These are phyloP conservation scores for Panurus biarmicus DNA, from an alignment of 2,113 vertebrate species.

Conservation along the genomic window DNA sequence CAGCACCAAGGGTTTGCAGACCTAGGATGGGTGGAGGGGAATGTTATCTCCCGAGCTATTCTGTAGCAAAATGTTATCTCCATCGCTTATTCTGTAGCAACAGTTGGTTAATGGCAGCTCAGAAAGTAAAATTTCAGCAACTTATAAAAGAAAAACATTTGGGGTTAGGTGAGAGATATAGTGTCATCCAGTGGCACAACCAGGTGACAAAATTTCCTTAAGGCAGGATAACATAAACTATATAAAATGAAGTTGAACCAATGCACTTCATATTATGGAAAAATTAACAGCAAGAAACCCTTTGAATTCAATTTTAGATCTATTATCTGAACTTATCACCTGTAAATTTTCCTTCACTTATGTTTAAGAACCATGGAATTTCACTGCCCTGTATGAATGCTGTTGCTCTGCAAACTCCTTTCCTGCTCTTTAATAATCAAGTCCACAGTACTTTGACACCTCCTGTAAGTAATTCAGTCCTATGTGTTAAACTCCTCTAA, in stretches of 20 bases:
- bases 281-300: background rate
- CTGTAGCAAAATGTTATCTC: no score
- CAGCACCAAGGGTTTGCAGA: accelerated
- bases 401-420: background rate
- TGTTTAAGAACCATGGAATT: background rate
- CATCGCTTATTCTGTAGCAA: no score
- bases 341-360: background rate
- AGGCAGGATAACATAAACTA: background rate
- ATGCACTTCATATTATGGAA: background rate
- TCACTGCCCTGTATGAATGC: background rate
- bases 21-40: no score
- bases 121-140: background rate
- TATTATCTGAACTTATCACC: background rate
- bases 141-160: accelerated
- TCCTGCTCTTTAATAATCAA: background rate
- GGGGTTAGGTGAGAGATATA: background rate
- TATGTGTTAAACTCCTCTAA: background rate
- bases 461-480: background rate
- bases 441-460: background rate
- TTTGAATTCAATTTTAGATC: background rate
- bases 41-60: no score
- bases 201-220: background rate
- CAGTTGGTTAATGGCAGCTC: no score
- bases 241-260: background rate
- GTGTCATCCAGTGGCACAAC: background rate